Evolutionary conservation across 2,797 vertebrate species (phyloP), one percentile per base, ranked within the genome.

Genomic region (Platalea minor): DNA sequence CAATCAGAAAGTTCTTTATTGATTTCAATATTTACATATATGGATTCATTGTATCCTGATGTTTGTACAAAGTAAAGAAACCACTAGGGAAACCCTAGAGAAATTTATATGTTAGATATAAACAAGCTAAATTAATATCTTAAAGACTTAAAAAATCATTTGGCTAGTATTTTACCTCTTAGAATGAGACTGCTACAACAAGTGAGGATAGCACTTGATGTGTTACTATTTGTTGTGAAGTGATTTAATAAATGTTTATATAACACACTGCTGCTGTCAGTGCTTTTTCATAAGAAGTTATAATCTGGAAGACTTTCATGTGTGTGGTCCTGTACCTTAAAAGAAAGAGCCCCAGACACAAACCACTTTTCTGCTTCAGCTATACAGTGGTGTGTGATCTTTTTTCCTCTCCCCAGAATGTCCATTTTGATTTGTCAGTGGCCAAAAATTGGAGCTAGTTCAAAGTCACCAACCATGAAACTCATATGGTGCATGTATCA

Each of bases 161-260:
- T 95, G 78, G 20, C 72, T 96, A 95, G 45, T 78, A 19, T 95
- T 91, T 97, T 96, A 24, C 45, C 56, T 92, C 69, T 97, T 93
- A 91, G 76, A 83, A 92, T 87, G 89, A 96, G 93, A 87, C 76
- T 68, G 13, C 61, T 95, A 85, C 82, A 94, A 97, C 72, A 95
- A 93, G 87, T 82, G 89, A 97, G 50, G 91, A 95, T 96, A 97
- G 72, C 91, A 95, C 92, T 97, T 95, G 43, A 94, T 89, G 84
- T 96, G 91, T 97, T 97, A 96, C 91, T 97, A 86, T 96, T 97
- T 97, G 96, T 97, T 97, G 94, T 97, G 95, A 97, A 97, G 87
- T 94, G 93, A 89, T 96, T 97, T 97, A 97, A 97, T 96, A 97
- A 97, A 98, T 92, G 63, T 97, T 97, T 97, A 96, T 97, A 96